phyloP scores from a whole-genome alignment of 2,113 vertebrate species.

The Ceratotherium simum region DNA sequence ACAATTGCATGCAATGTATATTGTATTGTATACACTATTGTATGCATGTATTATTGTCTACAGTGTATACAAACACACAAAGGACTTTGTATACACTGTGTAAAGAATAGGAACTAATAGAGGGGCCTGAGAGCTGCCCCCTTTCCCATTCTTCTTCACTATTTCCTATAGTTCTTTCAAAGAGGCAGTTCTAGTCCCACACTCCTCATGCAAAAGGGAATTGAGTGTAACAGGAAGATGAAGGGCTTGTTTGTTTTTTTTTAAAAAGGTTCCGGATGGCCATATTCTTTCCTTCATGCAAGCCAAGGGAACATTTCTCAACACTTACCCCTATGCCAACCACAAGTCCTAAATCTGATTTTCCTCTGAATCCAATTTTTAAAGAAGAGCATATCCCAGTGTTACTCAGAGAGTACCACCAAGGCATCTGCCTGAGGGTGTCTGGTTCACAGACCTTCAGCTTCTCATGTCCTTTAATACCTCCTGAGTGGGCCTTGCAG shows the following conservation, averaged over 20 bases:
- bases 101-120: neutral
- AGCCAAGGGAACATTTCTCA: constrained; percentile 70
- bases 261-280: neutral
- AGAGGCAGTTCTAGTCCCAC: neutral
- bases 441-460: neutral
- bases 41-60: neutral
- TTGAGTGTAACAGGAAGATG: constrained; percentile 52
- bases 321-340: constrained; percentile 39
- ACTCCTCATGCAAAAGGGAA: constrained; percentile 29
- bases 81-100: neutral
- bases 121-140: neutral
- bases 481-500: neutral
- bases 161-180: constrained; percentile 45
- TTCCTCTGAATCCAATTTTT: constrained; percentile 56
- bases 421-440: neutral
- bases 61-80: too few relatives aligned
- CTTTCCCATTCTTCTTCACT: neutral
- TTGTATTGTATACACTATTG: too few relatives aligned
- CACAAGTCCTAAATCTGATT: constrained; percentile 39
- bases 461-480: constrained; percentile 9
- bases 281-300: constrained; percentile 64
- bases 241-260: neutral
- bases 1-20: too few relatives aligned
- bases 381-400: constrained; percentile 44
- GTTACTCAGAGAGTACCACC: constrained; percentile 30